phyloP scores from a whole-genome alignment of 1,140 invertebrate species.

The Drosophila pandora region DNA sequence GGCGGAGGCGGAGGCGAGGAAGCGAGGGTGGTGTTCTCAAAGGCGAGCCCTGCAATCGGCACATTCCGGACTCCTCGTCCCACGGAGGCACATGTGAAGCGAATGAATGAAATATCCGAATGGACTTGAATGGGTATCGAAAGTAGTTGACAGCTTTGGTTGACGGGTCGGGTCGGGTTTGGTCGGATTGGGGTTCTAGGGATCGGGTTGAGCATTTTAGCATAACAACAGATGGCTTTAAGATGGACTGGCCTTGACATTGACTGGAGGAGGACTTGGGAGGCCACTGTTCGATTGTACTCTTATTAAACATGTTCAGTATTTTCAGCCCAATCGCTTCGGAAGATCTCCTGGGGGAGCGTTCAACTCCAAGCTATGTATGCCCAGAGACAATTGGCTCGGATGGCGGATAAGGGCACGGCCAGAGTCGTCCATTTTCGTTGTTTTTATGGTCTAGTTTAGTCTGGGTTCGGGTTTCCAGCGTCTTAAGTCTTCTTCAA shows the following conservation, averaged over 20 bases:
- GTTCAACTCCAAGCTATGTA: conserved; percentile 82
- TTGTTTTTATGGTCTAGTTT: background rate
- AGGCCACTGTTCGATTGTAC: background rate
- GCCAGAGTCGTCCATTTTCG: conserved; percentile 35
- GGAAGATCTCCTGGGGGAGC: conserved; percentile 74
- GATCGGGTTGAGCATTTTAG: conserved; percentile 12
- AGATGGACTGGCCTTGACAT: background rate
- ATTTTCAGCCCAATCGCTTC: conserved; percentile 77
- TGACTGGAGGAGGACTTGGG: too few relatives aligned
- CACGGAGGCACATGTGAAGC: background rate
- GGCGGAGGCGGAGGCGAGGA: conserved; percentile 6
- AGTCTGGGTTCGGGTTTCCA: conserved; percentile 13
- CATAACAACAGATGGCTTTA: conserved; percentile 6
- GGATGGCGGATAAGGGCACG: conserved; percentile 50
- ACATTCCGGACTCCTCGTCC: background rate
- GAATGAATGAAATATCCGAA: conserved; percentile 19
- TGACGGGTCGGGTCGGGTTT: conserved; percentile 23
- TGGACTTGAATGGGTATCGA: conserved; percentile 35
- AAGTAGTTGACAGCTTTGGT: conserved; percentile 39
- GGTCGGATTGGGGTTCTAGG: conserved; percentile 2
- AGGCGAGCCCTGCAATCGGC: background rate
- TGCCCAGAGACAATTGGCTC: conserved; percentile 79
- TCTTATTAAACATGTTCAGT: conserved; percentile 61
- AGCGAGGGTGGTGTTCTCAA: conserved; percentile 21
- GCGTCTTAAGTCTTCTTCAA: conserved; percentile 70